Conservation (phyloP, 1,140 invertebrate species). For the Argopecten irradians region DNA sequence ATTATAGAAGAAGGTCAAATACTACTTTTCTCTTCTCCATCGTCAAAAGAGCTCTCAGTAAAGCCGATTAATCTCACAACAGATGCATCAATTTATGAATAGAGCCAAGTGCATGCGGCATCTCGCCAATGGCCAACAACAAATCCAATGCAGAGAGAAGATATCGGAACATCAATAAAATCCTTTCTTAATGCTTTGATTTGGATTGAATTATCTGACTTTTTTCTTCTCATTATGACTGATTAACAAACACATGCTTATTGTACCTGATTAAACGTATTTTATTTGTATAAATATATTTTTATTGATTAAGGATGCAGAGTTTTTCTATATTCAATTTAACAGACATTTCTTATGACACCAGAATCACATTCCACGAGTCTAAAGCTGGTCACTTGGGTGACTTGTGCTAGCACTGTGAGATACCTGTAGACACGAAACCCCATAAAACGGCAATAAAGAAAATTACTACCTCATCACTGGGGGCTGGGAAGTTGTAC, state of each 20-base stretch:
- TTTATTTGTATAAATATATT: not conserved
- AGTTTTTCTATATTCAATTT: not conserved
- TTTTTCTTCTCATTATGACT: no score
- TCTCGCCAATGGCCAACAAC: not conserved
- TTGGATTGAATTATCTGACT: not conserved
- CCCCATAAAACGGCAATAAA: conserved; percentile 1
- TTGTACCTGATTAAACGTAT: not conserved
- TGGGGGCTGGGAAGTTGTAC: not conserved
- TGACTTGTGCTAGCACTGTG: not conserved
- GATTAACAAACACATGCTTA: not conserved
- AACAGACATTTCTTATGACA: not conserved
- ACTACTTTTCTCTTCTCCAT: conserved; percentile 16
- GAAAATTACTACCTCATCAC: not conserved
- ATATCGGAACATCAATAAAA: not conserved
- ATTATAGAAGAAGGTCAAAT: conserved; percentile 12
- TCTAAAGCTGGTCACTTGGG: not conserved
- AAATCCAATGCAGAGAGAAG: not conserved
- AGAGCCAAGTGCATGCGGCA: not conserved
- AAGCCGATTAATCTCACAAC: conserved; percentile 16
- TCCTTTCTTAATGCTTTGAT: not conserved
- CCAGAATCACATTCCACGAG: not conserved
- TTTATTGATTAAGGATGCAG: not conserved
- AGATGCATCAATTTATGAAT: conserved; percentile 8
- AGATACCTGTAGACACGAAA: not conserved
- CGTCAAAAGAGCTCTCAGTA: conserved; percentile 14